Base-by-base conservation (phyloP, 2,888 invertebrate genomes). In the Cataglyphis livida region DNA sequence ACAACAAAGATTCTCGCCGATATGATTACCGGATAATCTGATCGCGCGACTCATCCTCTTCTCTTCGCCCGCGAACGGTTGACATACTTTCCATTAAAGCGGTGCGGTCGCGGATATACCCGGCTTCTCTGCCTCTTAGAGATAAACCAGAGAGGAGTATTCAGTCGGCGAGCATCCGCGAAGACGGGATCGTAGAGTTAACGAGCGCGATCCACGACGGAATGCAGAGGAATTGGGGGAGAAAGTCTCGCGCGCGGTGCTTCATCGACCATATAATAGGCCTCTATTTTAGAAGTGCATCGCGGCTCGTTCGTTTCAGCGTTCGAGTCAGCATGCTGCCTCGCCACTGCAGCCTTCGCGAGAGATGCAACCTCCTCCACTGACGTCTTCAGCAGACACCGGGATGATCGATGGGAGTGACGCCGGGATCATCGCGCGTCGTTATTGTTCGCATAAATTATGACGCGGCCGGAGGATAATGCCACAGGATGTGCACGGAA, bases 61-160 rank as follows among this genome's bases (percentile, higher is more conserved):
- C 44, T 78, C 68, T 21, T 21, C 75, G 75, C 44, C 21, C 64
- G 32, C 65, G 66, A 65, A n/a, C 70, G 59, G 78, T 79, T 76
- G 78, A 70, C 78, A 79, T 79, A 79, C 78, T 79, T 79, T 79
- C 78, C 78, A 79, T 79, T 79, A 79, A 79, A 79, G 78, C 68
- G 78, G 38, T 35, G 68, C 78, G 78, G 57, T 78, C 78, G 78
- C 70, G 28, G 70, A 59, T 51, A n/a, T 51, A 70, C 59, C 54
- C 41, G 38, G 68, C 38, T 28, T 28, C 54, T 48, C 21, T 35
- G 28, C 25, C 15, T 21, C 61, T 21, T 10, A 21, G 44, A 21
- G 21, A 32, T 9, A 57, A 54, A 57, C 9, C 35, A n/a, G 12
- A 41, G 12, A 44, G 25, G 28, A 9, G 54, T 64, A 41, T 54